A percentile compares a stretch with the other conserved stretches of the same genome.
These are phyloP conservation scores for Novumbra hubbsi DNA, from an alignment of 2,797 vertebrate species.

Conservation along the genomic window DNA sequence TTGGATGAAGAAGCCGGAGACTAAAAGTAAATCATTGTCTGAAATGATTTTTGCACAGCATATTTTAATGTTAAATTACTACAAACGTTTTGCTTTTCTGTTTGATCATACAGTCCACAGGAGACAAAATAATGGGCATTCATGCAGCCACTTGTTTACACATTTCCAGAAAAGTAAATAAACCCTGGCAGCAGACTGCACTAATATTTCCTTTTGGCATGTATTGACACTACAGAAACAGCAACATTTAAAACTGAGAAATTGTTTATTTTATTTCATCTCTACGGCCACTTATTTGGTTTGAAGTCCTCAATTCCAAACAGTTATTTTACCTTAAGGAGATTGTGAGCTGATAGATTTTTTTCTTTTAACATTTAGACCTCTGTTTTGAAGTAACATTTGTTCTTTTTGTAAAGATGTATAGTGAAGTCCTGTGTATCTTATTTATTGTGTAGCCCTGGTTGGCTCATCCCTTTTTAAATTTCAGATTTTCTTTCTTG, in stretches of 20 bases:
- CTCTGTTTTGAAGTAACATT: constrained; percentile 61
- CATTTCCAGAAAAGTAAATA: not conserved
- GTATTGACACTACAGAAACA: too few species aligned
- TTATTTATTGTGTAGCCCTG: constrained; percentile 75
- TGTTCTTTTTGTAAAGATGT: constrained; percentile 47
- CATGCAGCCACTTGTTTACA: not conserved
- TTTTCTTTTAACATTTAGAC: constrained; percentile 46
- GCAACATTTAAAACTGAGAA: too few species aligned
- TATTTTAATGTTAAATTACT: not conserved
- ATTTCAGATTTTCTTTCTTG: not conserved
- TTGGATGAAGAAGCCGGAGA: not conserved
- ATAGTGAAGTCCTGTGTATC: constrained; percentile 59
- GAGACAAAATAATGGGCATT: not conserved
- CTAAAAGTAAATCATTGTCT: not conserved
- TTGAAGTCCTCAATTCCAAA: constrained; percentile 9
- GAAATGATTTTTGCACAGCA: not conserved
- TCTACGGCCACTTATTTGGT: not conserved
- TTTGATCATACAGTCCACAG: not conserved
- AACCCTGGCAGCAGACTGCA: too few species aligned
- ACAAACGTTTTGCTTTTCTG: not conserved
- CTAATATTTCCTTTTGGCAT: too few species aligned
- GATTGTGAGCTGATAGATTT: constrained; percentile 33
- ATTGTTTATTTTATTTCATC: not conserved
- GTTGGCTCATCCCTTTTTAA: constrained; percentile 57
- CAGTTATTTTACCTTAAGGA: constrained; percentile 7